Evolutionary conservation across 2,797 vertebrate species (phyloP).

Genomic region (Bucorvus abyssinicus): DNA sequence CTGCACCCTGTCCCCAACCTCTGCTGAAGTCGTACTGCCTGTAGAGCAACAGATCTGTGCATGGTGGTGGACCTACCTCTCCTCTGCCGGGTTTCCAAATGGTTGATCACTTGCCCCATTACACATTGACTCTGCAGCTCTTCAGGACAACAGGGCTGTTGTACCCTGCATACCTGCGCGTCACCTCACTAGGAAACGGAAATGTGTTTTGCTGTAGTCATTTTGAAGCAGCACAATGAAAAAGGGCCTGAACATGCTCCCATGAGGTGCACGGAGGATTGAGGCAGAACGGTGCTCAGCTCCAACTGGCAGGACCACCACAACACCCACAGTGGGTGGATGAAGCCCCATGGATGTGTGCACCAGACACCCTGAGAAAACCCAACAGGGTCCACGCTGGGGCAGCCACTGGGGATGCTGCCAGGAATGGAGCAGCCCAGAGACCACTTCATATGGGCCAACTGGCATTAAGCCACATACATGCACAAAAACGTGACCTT

Average conservation of each 20-base stretch:
- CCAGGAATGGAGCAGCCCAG: not conserved
- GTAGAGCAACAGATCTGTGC: not conserved
- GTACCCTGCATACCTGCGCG: rapidly evolving
- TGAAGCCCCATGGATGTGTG: rapidly evolving
- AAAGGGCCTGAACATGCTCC: not conserved
- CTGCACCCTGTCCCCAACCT: not conserved
- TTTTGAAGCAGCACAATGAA: not conserved
- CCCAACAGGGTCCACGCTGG: rapidly evolving
- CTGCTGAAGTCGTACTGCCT: not conserved
- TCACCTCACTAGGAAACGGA: not conserved
- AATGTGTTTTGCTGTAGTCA: not conserved
- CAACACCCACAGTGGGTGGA: rapidly evolving
- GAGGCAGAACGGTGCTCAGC: not conserved
- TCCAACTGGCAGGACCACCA: rapidly evolving
- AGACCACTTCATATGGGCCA: not conserved
- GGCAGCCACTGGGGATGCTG: not conserved
- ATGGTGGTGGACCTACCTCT: not conserved
- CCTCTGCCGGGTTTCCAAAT: not conserved
- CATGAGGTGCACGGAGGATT: not conserved
- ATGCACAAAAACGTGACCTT: rapidly evolving
- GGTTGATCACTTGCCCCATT: not conserved
- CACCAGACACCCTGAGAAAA: not conserved
- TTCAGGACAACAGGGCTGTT: not conserved
- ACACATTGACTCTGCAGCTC: not conserved
- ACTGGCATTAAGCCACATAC: not conserved